phyloP scores from a whole-genome alignment of 2,888 invertebrate genomes.

The Sinelater perroti region DNA sequence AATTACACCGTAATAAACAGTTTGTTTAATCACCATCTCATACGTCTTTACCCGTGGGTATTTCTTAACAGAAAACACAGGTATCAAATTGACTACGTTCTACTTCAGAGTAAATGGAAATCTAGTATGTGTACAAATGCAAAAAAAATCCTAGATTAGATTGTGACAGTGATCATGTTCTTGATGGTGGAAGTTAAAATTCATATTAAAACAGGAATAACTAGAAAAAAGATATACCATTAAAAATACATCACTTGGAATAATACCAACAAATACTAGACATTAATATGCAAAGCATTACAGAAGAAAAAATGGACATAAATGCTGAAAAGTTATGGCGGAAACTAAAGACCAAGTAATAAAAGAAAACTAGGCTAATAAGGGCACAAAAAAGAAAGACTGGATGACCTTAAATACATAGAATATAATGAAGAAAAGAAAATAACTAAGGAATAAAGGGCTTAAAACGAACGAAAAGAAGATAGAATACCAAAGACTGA shows the following conservation, averaged over 20 bases:
- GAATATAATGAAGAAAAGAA: not conserved
- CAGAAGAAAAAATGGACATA: not conserved
- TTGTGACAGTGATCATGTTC: too few species aligned
- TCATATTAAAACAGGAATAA: not conserved
- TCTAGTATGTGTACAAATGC: too few species aligned
- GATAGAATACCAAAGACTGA: not conserved
- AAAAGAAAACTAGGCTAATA: not conserved
- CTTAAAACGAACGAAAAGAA: slow-evolving; percentile 6
- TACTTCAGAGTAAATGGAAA: too few species aligned
- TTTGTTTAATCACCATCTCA: too few species aligned
- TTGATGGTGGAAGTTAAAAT: not conserved
- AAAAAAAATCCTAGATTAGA: too few species aligned
- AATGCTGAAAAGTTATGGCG: slow-evolving; percentile 1
- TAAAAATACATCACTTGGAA: not conserved
- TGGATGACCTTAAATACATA: not conserved
- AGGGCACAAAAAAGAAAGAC: not conserved
- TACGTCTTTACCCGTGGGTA: too few species aligned
- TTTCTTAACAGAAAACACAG: too few species aligned
- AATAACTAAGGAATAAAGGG: not conserved
- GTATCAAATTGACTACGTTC: too few species aligned
- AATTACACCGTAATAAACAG: too few species aligned
- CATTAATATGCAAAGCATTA: not conserved
- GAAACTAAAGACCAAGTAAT: slow-evolving; percentile 5
- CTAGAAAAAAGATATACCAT: not conserved
- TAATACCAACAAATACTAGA: not conserved